Conservation (phyloP, 2,797 vertebrate genomes). For the Onychomys arenicola region DNA sequence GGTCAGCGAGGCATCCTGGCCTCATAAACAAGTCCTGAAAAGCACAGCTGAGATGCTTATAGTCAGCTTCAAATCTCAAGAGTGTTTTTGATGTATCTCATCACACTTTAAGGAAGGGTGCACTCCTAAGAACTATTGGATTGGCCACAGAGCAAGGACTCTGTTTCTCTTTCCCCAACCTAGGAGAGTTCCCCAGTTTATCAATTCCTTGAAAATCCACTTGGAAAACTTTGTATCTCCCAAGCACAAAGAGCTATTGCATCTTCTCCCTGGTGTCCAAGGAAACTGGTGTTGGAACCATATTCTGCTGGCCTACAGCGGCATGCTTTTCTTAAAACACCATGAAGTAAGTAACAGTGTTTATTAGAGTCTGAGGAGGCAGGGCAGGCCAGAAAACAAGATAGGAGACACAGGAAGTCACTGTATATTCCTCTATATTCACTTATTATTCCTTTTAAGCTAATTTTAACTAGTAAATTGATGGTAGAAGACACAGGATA, state of each 20-base stretch:
- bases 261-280: background rate
- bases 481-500: accelerated
- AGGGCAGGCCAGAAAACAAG: background rate
- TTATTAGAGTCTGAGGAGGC: background rate
- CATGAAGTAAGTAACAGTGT: background rate
- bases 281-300: background rate
- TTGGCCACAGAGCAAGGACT: no score
- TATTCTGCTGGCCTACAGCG: background rate
- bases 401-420: background rate
- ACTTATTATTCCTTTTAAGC: background rate
- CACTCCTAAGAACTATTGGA: background rate
- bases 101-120: background rate
- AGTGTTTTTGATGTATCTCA: accelerated
- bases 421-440: background rate
- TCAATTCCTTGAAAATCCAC: background rate
- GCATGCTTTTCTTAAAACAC: background rate
- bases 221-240: background rate
- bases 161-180: background rate
- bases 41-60: background rate
- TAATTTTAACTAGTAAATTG: background rate
- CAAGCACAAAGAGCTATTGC: background rate
- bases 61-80: background rate
- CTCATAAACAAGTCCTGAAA: background rate
- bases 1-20: background rate
- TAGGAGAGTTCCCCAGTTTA: no score